phyloP scores from a whole-genome alignment of 1,140 invertebrate species.

The Neodiprion pinetum region DNA sequence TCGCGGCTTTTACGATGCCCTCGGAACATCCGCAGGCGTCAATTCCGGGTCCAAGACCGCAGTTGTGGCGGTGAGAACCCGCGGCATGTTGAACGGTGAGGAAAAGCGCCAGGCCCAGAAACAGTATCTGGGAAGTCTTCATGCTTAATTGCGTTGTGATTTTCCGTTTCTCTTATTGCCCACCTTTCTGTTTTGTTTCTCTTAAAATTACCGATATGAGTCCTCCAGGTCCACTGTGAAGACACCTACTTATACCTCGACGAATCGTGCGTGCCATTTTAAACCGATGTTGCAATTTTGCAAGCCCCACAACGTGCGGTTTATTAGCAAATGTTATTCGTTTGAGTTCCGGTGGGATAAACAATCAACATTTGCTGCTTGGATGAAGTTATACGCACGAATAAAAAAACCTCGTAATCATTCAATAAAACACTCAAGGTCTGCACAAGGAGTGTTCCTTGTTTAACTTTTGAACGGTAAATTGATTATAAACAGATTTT shows the following conservation, averaged over 20 bases:
- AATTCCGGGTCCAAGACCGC: slow-evolving; percentile 8
- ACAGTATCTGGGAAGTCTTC: slow-evolving; percentile 15
- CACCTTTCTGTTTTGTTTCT: background rate
- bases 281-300: background rate
- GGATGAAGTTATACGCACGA: background rate
- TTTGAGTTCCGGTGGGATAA: background rate
- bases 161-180: background rate
- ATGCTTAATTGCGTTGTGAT: background rate
- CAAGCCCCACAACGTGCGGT: background rate
- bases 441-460: no score
- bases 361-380: background rate
- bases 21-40: slow-evolving; percentile 28
- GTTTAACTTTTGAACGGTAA: no score
- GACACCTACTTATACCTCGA: slow-evolving; percentile 8
- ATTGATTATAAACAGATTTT: no score
- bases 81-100: background rate
- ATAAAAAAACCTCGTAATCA: background rate
- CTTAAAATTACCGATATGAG: slow-evolving; percentile 1
- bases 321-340: background rate
- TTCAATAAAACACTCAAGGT: background rate
- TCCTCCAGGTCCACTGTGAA: slow-evolving; percentile 11
- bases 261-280: background rate
- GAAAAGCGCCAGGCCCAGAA: slow-evolving; percentile 11
- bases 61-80: background rate
- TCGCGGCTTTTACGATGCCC: slow-evolving; percentile 31